Conservation (phyloP, 2,113 vertebrate genomes). For the Prunella himalayana region DNA sequence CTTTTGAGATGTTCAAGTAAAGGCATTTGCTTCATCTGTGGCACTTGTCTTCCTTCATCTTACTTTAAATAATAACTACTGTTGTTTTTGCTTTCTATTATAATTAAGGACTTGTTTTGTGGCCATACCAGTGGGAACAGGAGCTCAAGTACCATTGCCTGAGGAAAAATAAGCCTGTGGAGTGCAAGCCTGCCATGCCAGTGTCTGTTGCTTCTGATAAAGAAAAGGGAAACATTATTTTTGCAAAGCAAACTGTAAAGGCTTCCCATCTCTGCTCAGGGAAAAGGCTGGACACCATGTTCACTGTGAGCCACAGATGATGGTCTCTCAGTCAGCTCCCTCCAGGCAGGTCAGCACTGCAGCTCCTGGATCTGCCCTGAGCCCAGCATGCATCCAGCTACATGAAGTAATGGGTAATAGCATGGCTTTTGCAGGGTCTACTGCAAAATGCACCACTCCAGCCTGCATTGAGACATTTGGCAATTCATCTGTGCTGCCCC, state of each 20-base stretch:
- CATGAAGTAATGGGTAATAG: background rate
- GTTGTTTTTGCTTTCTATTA: background rate
- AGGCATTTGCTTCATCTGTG: background rate
- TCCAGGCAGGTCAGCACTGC: background rate
- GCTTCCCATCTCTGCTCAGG: background rate
- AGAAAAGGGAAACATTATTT: background rate
- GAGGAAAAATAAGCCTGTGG: background rate
- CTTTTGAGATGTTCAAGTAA: background rate
- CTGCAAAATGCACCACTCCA: background rate
- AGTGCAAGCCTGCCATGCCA: background rate
- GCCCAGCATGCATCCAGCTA: fast-evolving
- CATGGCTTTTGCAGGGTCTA: background rate
- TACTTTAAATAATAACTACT: background rate
- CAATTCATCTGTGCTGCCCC: background rate
- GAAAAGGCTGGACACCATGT: fast-evolving
- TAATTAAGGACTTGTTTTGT: background rate
- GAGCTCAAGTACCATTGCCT: background rate
- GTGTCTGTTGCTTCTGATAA: background rate
- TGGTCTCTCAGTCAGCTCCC: background rate
- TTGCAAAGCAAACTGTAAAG: background rate
- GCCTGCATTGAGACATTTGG: background rate
- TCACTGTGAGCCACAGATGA: background rate
- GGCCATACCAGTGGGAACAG: background rate
- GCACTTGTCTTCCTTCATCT: background rate
- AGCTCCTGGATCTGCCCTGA: background rate